Percentiles rank a stretch among this genome's conserved stretches.
These are phyloP conservation scores for Oegoconia quadripuncta DNA, from an alignment of 2,888 invertebrate species.

Conservation along the genomic window DNA sequence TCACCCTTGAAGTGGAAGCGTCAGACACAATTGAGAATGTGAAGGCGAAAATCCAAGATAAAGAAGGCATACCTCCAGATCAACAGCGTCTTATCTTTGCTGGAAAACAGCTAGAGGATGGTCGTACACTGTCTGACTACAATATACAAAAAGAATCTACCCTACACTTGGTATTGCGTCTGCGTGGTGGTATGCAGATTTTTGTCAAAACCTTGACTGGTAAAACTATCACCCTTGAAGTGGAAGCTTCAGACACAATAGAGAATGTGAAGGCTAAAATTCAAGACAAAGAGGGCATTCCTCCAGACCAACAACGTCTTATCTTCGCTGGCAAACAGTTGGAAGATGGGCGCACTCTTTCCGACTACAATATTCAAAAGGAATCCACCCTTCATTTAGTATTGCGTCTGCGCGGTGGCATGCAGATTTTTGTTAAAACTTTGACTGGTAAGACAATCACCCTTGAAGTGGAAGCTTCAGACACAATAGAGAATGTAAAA, in stretches of 20 bases:
- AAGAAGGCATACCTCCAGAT: slow-evolving; percentile 37
- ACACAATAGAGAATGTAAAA: too few relatives aligned
- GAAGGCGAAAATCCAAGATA: slow-evolving; percentile 36
- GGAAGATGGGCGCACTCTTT: slow-evolving; percentile 41
- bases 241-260: slow-evolving; percentile 35
- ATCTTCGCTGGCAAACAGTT: slow-evolving; percentile 39
- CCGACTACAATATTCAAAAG: slow-evolving; percentile 42
- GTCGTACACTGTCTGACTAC: slow-evolving; percentile 41
- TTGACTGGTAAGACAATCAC: too few relatives aligned
- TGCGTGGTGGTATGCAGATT: slow-evolving; percentile 50
- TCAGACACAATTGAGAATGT: slow-evolving; percentile 38
- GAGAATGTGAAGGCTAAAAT: slow-evolving; percentile 38
- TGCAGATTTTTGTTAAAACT: slow-evolving; percentile 8
- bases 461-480: too few relatives aligned
- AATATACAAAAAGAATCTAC: slow-evolving; percentile 45
- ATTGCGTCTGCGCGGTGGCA: slow-evolving; percentile 75
- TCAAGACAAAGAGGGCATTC: slow-evolving; percentile 36
- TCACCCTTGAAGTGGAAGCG: slow-evolving; percentile 32
- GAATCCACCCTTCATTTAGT: slow-evolving; percentile 72
- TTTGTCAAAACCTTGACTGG: slow-evolving; percentile 41
- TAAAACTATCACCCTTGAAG: slow-evolving; percentile 35
- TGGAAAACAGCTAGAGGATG: slow-evolving; percentile 40
- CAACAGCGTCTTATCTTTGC: slow-evolving; percentile 35
- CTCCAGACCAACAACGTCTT: slow-evolving; percentile 33
- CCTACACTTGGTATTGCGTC: slow-evolving; percentile 34